Evolutionary conservation across 2,797 vertebrate genomes (phyloP).

Genomic region (Acanthurus lineatus): DNA sequence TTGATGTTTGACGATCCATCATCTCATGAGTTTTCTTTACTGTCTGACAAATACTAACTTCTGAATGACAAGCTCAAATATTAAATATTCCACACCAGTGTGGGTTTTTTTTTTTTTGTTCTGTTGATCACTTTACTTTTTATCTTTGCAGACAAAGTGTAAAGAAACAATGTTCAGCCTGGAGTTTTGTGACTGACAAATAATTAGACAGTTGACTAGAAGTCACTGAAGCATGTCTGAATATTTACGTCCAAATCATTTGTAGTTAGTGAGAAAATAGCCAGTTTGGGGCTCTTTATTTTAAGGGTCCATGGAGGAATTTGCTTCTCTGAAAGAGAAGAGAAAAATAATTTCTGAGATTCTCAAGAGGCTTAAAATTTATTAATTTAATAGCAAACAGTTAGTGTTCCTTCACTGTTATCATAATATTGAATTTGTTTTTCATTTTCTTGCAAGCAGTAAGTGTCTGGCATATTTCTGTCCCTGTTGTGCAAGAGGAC

Average conservation of each 20-base stretch:
- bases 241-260: conserved; percentile 63
- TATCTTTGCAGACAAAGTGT: conserved; percentile 29
- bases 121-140: conserved; percentile 39
- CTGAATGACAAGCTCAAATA: conserved; percentile 69
- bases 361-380: conserved; percentile 62
- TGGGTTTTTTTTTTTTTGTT: conserved; percentile 4
- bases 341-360: conserved; percentile 46
- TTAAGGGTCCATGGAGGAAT: conserved; percentile 56
- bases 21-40: conserved; percentile 35
- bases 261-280: conserved; percentile 53
- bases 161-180: conserved; percentile 32
- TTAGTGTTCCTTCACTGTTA: conserved; percentile 48
- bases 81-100: conserved; percentile 45
- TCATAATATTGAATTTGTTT: conserved; percentile 62
- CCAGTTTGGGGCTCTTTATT: conserved; percentile 55
- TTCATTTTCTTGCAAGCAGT: conserved; percentile 33
- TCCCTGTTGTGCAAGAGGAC: conserved; percentile 21
- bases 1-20: conserved; percentile 60
- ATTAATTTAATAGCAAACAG: conserved; percentile 68
- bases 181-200: conserved; percentile 46
- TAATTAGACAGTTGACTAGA: conserved; percentile 57
- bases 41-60: conserved; percentile 43
- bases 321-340: conserved; percentile 56
- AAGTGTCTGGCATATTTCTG: conserved; percentile 38
- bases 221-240: conserved; percentile 50